Percentiles rank a stretch among this genome's conserved stretches.
These are phyloP conservation scores for Styela clava DNA, from an alignment of 23 tunicate genomes.

Conservation along the genomic window DNA sequence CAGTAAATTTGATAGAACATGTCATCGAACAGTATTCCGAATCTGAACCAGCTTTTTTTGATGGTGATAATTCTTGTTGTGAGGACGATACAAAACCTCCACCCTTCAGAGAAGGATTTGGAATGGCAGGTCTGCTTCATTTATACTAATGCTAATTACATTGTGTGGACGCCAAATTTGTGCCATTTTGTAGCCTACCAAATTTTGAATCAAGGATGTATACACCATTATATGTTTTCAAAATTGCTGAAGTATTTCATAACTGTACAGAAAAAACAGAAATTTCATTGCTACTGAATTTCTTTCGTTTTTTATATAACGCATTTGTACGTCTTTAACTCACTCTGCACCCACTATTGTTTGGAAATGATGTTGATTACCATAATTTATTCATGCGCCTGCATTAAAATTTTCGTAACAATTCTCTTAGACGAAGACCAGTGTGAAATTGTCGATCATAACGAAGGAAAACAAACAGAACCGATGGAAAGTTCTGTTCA, in stretches of 20 bases:
- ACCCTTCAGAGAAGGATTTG: constrained; percentile 7
- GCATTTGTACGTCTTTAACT: no score
- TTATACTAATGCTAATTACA: neutral
- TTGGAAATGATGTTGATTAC: no score
- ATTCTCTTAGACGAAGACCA: no score
- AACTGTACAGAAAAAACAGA: no score
- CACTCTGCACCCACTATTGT: no score
- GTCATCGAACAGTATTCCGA: constrained; percentile 67
- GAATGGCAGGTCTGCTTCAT: neutral
- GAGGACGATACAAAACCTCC: constrained; percentile 7
- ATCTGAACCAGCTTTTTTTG: constrained; percentile 24
- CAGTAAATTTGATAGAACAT: constrained; percentile 53
- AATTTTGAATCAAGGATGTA: neutral
- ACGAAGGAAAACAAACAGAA: neutral
- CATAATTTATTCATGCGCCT: no score
- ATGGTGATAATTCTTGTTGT: neutral
- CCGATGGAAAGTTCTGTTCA: neutral
- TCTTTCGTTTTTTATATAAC: no score
- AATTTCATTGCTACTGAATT: no score
- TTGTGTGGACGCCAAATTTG: no score
- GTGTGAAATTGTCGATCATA: neutral
- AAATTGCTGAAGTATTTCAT: no score
- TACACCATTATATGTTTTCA: no score
- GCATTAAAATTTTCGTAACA: no score
- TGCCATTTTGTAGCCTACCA: neutral